A percentile compares a stretch with the other conserved stretches of the same genome.
Evolutionary conservation across 1,140 invertebrate species (phyloP).

Genomic region (Habropoda laboriosa): DNA sequence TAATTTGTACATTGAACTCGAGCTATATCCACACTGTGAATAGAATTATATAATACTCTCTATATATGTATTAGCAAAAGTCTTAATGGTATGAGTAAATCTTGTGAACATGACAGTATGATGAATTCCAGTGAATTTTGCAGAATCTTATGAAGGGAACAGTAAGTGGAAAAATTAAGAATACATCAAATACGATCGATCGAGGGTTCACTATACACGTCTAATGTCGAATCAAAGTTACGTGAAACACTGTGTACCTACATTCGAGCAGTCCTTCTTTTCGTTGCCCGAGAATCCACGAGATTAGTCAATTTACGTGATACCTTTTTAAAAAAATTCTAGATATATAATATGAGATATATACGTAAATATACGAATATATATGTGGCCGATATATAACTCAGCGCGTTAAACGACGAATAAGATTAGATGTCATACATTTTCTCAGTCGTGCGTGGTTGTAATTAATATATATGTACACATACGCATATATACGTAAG

Average conservation of each 20-base stretch:
- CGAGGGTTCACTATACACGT: neutral
- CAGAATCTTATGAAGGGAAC: neutral
- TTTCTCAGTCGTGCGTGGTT: constrained; percentile 16
- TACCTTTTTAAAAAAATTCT: constrained; percentile 73
- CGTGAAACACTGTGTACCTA: constrained; percentile 26
- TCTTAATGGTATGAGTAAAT: neutral
- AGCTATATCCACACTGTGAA: neutral
- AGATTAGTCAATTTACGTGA: constrained; percentile 80
- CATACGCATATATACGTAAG: constrained; percentile 8
- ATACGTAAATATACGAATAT: constrained; percentile 63
- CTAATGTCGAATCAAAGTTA: constrained; percentile 4
- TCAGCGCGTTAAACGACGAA: neutral
- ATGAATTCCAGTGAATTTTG: neutral
- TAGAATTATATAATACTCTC: neutral
- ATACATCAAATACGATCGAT: constrained; percentile 11
- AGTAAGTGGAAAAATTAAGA: neutral
- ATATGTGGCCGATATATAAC: constrained; percentile 16
- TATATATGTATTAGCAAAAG: neutral
- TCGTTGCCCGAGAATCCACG: constrained; percentile 61
- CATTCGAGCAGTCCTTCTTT: constrained; percentile 55
- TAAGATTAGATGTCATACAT: constrained; percentile 12
- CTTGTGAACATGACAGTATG: neutral
- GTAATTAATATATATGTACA: constrained; percentile 13
- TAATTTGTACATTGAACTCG: neutral
- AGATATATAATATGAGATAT: constrained; percentile 54